Base-by-base conservation (phyloP, 1,140 invertebrate species). In the Penaeus vannamei region DNA sequence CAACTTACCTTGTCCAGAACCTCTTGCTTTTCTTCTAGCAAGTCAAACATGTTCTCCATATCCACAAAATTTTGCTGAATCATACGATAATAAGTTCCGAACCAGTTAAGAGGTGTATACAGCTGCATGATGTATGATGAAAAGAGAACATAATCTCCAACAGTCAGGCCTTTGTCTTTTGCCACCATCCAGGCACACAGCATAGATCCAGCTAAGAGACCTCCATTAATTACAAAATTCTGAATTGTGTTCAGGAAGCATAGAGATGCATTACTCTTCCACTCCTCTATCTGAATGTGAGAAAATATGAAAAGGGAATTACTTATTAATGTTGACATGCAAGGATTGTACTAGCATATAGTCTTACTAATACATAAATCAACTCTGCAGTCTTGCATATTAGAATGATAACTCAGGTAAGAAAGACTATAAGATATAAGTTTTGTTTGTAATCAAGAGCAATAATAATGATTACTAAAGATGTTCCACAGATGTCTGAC, bases 31-130 rank as follows among this genome's bases (percentile, higher is more conserved):
- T 98, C 96, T 81, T 96, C 95, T 81, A 99, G 93, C 79, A 99
- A 93, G 85, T 99, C 98, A 93, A 99, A 98, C 98, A 99, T 99
- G 93, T 99, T 99, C 94, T 99, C 98, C 98, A 99, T 99, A 92
- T 99, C 98, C 42, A 99, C 96, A 92, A 99, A 99, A 92, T 98
- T 97, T 93, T 98, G 97, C 92, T 99, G 98, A 90, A 99, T 98
- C 79, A 97, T 96, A 92, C 98, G 96, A 92, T 99, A 99, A 93
- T 98, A 98, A n/a, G 98, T 99, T 26, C 98, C 98, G 93, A 99
- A 98, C 96, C 97, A 99, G 94, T 99, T 99, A 2, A 99, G 93
- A 0, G 98, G 98, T 32, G 97, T 96, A 92, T 99, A 99, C n/a
- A 99, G 93, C 93, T 99, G 98, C 80, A 98, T 95, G n/a, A 99